These are phyloP conservation scores for Setophaga petechia DNA, from an alignment of 2,113 vertebrate genomes.

Conservation along the genomic window DNA sequence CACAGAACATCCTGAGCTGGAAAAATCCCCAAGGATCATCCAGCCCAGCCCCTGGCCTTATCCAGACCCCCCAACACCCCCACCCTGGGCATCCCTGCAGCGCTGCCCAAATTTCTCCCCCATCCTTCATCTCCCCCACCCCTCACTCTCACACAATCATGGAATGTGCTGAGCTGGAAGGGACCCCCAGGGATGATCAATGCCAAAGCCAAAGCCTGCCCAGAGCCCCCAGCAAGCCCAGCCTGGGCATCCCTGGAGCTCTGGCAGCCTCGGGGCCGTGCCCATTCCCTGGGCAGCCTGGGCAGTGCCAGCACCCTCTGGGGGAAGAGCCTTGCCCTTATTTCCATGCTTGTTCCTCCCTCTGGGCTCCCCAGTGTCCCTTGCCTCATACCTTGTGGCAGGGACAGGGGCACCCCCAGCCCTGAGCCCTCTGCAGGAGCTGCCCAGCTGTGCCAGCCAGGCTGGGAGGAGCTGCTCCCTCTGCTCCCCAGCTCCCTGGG, in stretches of 20 bases:
- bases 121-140: too few relatives aligned
- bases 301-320: neutral
- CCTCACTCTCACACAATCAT: too few relatives aligned
- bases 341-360: neutral
- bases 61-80: too few relatives aligned
- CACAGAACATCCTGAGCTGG: neutral
- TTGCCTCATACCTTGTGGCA: neutral
- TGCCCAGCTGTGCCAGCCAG: neutral
- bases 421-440: neutral
- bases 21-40: too few relatives aligned
- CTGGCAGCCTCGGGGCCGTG: neutral
- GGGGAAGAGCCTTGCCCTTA: neutral
- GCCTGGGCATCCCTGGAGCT: neutral
- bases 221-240: neutral
- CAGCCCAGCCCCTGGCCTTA: accelerated
- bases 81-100: neutral
- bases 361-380: neutral
- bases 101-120: too few relatives aligned
- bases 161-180: neutral
- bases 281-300: neutral
- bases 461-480: neutral
- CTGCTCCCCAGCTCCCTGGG: neutral
- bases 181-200: neutral
- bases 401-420: neutral
- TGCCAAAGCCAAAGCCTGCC: neutral